Evolutionary conservation across 2,888 invertebrate species (phyloP).

Genomic region (Euzophera pinguis): DNA sequence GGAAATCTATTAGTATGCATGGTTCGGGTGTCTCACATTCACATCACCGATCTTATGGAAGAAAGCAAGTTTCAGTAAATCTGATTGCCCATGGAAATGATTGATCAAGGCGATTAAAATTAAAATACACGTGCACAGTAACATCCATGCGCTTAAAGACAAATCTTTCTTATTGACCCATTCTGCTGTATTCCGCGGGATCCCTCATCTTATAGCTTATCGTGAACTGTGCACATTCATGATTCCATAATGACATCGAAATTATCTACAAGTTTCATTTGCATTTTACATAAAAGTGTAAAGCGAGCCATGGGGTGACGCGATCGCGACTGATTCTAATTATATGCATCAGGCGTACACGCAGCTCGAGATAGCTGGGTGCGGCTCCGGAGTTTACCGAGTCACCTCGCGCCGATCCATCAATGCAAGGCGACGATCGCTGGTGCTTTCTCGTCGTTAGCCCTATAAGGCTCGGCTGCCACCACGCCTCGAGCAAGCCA

Average conservation of each 20-base stretch:
- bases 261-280: conserved; percentile 19
- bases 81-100: conserved; percentile 35
- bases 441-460: conserved; percentile 79
- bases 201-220: conserved; percentile 54
- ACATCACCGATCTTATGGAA: conserved; percentile 47
- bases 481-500: conserved; percentile 71
- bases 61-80: conserved; percentile 63
- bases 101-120: neutral
- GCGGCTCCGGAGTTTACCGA: conserved; percentile 26
- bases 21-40: conserved; percentile 52
- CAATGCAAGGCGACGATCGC: conserved; percentile 67
- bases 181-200: conserved; percentile 42
- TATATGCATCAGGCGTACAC: neutral
- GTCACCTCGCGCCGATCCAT: conserved; percentile 53
- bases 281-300: conserved; percentile 24
- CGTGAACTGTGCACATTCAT: conserved; percentile 45
- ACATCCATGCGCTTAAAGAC: too few relatives aligned
- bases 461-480: conserved; percentile 68
- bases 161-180: too few relatives aligned
- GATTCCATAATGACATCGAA: conserved; percentile 46
- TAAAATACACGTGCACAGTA: too few relatives aligned
- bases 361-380: conserved; percentile 12
- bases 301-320: conserved; percentile 17
- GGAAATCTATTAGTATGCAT: conserved; percentile 67
- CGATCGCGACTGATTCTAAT: conserved; percentile 5